Evolutionary conservation across 2,888 invertebrate species (phyloP), one percentile per base, ranked within the genome.

Genomic region (Chironomus tentans): DNA sequence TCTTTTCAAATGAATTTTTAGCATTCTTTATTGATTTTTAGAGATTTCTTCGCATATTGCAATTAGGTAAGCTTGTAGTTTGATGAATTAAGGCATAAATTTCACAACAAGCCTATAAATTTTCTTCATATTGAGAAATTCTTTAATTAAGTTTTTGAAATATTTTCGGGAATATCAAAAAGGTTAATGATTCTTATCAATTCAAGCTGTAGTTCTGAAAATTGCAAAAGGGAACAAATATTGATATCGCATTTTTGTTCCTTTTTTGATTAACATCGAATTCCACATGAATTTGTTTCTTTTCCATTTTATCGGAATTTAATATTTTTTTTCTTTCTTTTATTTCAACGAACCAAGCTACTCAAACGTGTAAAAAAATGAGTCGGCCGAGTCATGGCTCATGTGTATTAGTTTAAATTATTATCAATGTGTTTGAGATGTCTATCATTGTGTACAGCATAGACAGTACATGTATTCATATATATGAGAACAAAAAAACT

Each of bases 241-340:
- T 56, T 62, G 38, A 72, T 72, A 72, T 62, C 61, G 18, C 28
- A 28, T 38, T 46, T 38, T 72, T 61, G 72, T 72, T 47, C 68
- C 48, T 74, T 74, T 68, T 68, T 68, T 21, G 73, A 65, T 73
- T 15, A 46, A 2, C 62, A 62, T 72, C 62, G 12, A 46, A 56
- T 56, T 62, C 72, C 62, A 62, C 62, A 65, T 24, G 28, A 61
- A 38, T 73, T 73, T 61, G 65, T 68, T 74, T 74, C 74, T 68
- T 68, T 56, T 68, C 48, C 74, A 74, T 74, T 74, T 74, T 74
- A 74, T 74, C 65, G 47, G 65, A 68, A 68, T 68, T 68, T 65
- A 65, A 65, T 65, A 22, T 65, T 13, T 65, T 13, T 21, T 15
- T 21, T 65, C 10, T 21, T 65, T 65, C 50, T 15, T 56, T 56